Conservation (phyloP, 1,140 invertebrate species). For the Apis florea region DNA sequence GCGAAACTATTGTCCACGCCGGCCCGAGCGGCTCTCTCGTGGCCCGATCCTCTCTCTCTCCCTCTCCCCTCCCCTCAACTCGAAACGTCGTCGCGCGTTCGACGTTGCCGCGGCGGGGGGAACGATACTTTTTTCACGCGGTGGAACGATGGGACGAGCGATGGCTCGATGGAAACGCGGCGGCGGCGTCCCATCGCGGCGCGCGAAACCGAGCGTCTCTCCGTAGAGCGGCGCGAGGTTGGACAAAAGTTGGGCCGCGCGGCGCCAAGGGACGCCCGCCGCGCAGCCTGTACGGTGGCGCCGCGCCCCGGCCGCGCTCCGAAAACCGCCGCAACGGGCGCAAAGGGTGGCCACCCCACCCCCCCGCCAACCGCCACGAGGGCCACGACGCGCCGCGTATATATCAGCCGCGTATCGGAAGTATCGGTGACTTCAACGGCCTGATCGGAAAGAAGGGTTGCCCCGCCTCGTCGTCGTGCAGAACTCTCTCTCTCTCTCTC, state of each 20-base stretch:
- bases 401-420: constrained; percentile 76
- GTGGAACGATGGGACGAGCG: too few relatives aligned
- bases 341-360: constrained; percentile 75
- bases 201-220: constrained; percentile 9
- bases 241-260: constrained; percentile 72
- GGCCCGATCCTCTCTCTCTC: too few relatives aligned
- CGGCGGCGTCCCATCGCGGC: background rate
- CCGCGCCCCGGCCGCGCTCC: constrained; percentile 59
- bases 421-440: constrained; percentile 81
- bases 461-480: constrained; percentile 17
- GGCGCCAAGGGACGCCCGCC: constrained; percentile 62
- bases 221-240: background rate
- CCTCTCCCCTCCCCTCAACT: too few relatives aligned
- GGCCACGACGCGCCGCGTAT: constrained; percentile 64
- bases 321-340: constrained; percentile 65
- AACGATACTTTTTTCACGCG: background rate
- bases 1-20: constrained; percentile 70
- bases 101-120: background rate
- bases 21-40: too few relatives aligned
- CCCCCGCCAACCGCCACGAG: constrained; percentile 66
- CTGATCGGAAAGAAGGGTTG: constrained; percentile 78
- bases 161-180: background rate
- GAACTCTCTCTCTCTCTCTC: too few relatives aligned
- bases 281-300: constrained; percentile 76
- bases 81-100: too few relatives aligned